Evolutionary conservation across 2,888 invertebrate species (phyloP).

Genomic region (Panopea generosa): DNA sequence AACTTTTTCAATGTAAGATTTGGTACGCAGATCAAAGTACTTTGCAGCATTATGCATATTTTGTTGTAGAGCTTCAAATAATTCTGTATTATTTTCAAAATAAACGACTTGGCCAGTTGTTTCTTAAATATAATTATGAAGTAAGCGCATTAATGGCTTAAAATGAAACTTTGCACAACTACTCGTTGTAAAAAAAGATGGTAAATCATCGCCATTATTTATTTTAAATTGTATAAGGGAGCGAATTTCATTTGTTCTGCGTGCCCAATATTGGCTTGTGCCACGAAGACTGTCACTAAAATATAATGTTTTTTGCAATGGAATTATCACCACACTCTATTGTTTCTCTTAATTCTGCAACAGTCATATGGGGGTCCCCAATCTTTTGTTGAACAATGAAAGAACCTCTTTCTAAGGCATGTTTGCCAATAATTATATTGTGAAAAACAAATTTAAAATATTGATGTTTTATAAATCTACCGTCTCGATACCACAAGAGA

Average conservation of each 20-base stretch:
- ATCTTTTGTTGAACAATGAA: slow-evolving; percentile 62
- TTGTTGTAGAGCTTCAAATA: slow-evolving; percentile 18
- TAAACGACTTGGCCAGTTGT: not conserved
- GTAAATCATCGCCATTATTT: slow-evolving; percentile 33
- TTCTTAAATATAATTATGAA: slow-evolving; percentile 6
- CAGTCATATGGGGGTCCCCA: slow-evolving; percentile 56
- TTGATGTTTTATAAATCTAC: slow-evolving; percentile 51
- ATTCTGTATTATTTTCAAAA: not conserved
- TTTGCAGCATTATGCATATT: slow-evolving; percentile 19
- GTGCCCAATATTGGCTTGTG: slow-evolving; percentile 12
- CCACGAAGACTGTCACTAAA: slow-evolving; percentile 45
- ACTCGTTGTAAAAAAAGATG: slow-evolving; percentile 22
- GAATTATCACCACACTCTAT: slow-evolving; percentile 49
- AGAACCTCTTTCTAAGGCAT: slow-evolving; percentile 47
- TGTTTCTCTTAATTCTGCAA: slow-evolving; percentile 48
- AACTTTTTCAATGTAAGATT: slow-evolving; percentile 31
- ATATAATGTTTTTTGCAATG: slow-evolving; percentile 48
- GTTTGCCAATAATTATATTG: slow-evolving; percentile 64
- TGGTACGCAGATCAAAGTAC: slow-evolving; percentile 25
- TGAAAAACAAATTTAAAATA: slow-evolving; percentile 64
- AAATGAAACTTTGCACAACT: slow-evolving; percentile 31
- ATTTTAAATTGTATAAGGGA: slow-evolving; percentile 13
- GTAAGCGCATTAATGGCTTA: slow-evolving; percentile 10
- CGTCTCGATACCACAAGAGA: slow-evolving; percentile 58
- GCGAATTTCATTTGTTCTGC: not conserved